These are phyloP conservation scores for Sporophila hypoxantha DNA, from an alignment of 2,113 vertebrate species.

Conservation along the genomic window DNA sequence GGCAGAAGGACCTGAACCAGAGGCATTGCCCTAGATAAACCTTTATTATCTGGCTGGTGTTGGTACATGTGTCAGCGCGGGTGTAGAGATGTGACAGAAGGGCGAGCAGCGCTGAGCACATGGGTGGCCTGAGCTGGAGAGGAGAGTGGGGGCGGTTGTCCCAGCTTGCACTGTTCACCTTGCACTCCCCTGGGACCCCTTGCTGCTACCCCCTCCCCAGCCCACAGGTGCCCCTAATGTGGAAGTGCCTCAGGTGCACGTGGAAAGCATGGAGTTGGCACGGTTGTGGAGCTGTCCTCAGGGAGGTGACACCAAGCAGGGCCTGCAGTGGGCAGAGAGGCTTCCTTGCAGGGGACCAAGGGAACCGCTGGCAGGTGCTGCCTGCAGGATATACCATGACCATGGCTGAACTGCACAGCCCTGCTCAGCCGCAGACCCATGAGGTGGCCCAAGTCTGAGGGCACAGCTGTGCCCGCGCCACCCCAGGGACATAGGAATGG, in stretches of 20 bases:
- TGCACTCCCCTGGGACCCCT: background rate
- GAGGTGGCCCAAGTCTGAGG: accelerated
- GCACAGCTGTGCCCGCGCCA: accelerated
- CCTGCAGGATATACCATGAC: background rate
- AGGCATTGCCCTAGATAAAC: background rate
- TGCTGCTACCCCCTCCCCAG: background rate
- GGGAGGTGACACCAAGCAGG: background rate
- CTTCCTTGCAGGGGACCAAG: background rate
- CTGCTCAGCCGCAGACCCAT: background rate
- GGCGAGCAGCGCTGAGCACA: background rate
- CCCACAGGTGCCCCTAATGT: background rate
- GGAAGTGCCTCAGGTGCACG: background rate
- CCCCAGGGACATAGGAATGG: background rate
- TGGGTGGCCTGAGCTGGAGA: background rate
- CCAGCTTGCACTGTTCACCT: background rate
- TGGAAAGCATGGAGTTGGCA: background rate
- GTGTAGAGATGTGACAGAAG: background rate
- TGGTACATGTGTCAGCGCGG: background rate
- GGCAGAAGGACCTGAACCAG: background rate
- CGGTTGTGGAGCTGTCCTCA: background rate
- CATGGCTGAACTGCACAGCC: background rate
- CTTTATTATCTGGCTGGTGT: slow-evolving; percentile 55
- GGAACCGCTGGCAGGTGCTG: background rate
- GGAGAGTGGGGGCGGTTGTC: background rate
- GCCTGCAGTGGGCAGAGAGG: background rate